phyloP scores from a whole-genome alignment of 2,888 invertebrate species.

The Gymnoscelis rufifasciata region DNA sequence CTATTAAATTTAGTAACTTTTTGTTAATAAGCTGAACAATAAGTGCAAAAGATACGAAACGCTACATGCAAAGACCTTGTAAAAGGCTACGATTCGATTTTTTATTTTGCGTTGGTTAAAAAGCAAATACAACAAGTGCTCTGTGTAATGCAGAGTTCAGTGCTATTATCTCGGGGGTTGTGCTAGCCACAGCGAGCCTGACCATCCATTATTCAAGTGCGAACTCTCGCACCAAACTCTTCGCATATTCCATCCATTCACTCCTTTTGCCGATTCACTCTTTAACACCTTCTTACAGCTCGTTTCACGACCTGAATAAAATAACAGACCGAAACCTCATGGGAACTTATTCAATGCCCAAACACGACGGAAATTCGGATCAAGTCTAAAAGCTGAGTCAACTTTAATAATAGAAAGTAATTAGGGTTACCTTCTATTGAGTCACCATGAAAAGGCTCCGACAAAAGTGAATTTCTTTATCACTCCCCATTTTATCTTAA shows the following conservation, averaged over 20 bases:
- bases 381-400: conserved; percentile 34
- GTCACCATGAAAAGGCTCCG: conserved; percentile 11
- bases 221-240: conserved; percentile 43
- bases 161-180: neutral
- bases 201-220: conserved; percentile 62
- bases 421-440: conserved; percentile 21
- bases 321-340: conserved; percentile 55
- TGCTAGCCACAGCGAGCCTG: conserved; percentile 4
- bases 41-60: too few relatives aligned
- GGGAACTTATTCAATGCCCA: conserved; percentile 53
- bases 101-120: too few relatives aligned
- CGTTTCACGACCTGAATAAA: conserved; percentile 70
- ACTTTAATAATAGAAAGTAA: conserved; percentile 25
- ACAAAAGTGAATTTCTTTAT: neutral
- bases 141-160: neutral
- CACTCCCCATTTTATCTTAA: neutral
- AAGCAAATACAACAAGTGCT: neutral
- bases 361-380: conserved; percentile 41
- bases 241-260: conserved; percentile 69
- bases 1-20: too few relatives aligned
- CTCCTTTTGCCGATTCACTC: conserved; percentile 69
- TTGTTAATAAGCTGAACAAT: too few relatives aligned
- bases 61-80: too few relatives aligned
- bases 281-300: conserved; percentile 73
- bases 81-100: too few relatives aligned